Evolutionary conservation across 2,113 vertebrate species (phyloP).

Genomic region (Epinephelus lanceolatus): DNA sequence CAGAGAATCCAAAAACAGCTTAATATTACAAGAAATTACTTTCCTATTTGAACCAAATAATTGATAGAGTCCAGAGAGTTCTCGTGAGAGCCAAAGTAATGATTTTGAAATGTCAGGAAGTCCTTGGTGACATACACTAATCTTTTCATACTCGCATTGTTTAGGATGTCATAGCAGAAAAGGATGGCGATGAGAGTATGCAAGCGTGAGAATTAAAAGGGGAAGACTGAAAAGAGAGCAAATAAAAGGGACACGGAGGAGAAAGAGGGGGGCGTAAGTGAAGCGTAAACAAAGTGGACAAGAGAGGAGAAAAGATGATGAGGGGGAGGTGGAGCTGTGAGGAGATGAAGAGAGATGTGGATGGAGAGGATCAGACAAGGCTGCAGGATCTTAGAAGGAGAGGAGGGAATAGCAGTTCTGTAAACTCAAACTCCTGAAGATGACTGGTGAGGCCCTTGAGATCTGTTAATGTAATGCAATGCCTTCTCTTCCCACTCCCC

Average conservation of each 20-base stretch:
- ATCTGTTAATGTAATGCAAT: slow-evolving; percentile 57
- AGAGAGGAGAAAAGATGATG: slow-evolving; percentile 42
- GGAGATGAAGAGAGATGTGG: slow-evolving; percentile 55
- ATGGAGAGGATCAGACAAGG: slow-evolving; percentile 64
- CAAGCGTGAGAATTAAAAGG: slow-evolving; percentile 4
- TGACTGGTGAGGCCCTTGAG: slow-evolving; percentile 60
- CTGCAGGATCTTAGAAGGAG: slow-evolving; percentile 53
- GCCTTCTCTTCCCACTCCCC: slow-evolving; percentile 5
- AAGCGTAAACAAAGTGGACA: slow-evolving; percentile 53
- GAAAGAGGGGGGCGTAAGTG: slow-evolving; percentile 28
- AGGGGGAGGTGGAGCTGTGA: slow-evolving; percentile 48
- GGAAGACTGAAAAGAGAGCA: slow-evolving; percentile 26
- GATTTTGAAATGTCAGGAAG: slow-evolving; percentile 48
- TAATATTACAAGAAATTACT: background rate
- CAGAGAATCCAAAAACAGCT: slow-evolving; percentile 11
- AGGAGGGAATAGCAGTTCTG: slow-evolving; percentile 44
- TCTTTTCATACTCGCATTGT: slow-evolving; percentile 36
- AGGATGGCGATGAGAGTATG: background rate
- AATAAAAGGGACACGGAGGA: background rate
- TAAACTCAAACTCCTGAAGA: slow-evolving; percentile 57
- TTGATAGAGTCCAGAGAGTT: slow-evolving; percentile 5
- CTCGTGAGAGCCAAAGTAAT: slow-evolving; percentile 17
- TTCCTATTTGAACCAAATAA: slow-evolving; percentile 21
- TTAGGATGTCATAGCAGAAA: slow-evolving; percentile 20
- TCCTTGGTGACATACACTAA: background rate